Conservation (phyloP, 2,113 vertebrate species). For the Orycteropus afer region DNA sequence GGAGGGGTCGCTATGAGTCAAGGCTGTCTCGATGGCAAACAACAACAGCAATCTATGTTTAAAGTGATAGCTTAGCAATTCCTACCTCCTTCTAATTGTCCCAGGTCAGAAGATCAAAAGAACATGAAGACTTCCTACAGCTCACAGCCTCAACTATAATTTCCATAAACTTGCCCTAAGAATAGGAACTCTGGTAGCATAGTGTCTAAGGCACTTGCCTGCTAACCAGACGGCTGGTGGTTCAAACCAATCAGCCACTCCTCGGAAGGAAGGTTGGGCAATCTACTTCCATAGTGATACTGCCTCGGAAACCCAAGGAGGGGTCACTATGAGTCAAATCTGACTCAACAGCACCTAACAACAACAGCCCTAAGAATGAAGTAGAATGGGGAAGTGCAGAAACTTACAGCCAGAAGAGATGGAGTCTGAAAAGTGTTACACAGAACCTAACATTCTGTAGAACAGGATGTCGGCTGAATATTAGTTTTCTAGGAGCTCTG, state of each 20-base stretch:
- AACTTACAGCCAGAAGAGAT: not conserved
- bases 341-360: no score
- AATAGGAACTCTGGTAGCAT: no score
- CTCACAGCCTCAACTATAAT: not conserved
- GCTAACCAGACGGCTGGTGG: no score
- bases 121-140: not conserved
- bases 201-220: no score
- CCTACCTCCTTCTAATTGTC: not conserved
- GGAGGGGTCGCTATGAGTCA: no score
- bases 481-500: not conserved
- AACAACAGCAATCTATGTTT: not conserved
- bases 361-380: not conserved
- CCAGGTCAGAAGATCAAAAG: not conserved
- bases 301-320: no score
- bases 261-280: no score
- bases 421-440: not conserved
- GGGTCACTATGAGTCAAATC: no score
- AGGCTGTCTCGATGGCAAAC: no score
- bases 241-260: no score
- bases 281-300: no score
- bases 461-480: not conserved
- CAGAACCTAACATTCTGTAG: not conserved
- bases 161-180: not conserved
- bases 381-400: not conserved
- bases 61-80: not conserved